These are phyloP conservation scores for Galeruca laticollis DNA, from an alignment of 2,888 invertebrate genomes.

Conservation along the genomic window DNA sequence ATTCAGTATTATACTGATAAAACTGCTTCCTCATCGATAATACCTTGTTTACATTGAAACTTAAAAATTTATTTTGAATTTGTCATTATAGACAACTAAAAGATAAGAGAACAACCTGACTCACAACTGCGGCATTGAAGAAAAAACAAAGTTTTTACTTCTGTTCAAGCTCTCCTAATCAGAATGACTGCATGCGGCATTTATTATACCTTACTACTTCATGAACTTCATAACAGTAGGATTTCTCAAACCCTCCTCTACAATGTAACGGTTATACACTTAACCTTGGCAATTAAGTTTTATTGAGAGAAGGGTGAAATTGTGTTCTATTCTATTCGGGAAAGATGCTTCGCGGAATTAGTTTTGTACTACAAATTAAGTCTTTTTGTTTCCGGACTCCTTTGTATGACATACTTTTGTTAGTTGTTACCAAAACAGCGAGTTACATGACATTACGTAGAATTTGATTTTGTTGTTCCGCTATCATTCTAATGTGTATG, in stretches of 20 bases:
- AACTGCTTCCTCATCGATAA: no score
- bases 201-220: not conserved
- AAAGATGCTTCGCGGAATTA: slow-evolving; percentile 30
- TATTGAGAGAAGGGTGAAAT: slow-evolving; percentile 29
- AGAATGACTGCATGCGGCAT: not conserved
- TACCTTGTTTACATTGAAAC: no score
- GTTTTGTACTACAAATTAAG: slow-evolving; percentile 33
- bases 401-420: slow-evolving; percentile 38
- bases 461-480: not conserved
- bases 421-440: slow-evolving; percentile 14
- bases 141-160: no score
- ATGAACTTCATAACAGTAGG: not conserved
- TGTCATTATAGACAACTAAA: no score
- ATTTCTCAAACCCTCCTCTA: not conserved
- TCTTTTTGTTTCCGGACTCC: slow-evolving; percentile 32
- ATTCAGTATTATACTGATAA: no score
- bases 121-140: no score
- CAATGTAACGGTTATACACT: slow-evolving; percentile 20
- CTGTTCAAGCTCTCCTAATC: no score
- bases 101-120: no score
- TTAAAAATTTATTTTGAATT: no score
- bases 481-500: not conserved
- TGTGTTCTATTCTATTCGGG: slow-evolving; percentile 12
- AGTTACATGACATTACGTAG: not conserved
- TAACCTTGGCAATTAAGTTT: slow-evolving; percentile 33